Percentiles rank a stretch among this genome's conserved stretches.
Evolutionary conservation across 2,888 invertebrate genomes (phyloP).

Genomic region (Melanotus villosus): DNA sequence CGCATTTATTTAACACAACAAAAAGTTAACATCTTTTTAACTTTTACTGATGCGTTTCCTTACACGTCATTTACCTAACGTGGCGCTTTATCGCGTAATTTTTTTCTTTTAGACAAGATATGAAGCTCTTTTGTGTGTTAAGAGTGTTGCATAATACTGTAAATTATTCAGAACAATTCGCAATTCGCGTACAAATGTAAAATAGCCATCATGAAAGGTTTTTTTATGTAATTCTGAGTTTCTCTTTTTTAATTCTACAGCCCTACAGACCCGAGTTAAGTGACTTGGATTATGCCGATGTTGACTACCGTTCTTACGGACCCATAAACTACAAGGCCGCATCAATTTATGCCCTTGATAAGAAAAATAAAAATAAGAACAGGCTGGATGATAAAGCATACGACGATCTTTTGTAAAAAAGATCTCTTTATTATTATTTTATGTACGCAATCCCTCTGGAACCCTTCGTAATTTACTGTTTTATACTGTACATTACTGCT

Average conservation of each 20-base stretch:
- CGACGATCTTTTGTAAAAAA: constrained; percentile 59
- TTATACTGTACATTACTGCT: constrained; percentile 2
- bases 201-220: constrained; percentile 7
- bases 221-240: background rate
- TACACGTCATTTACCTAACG: constrained; percentile 58
- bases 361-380: constrained; percentile 72
- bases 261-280: constrained; percentile 83
- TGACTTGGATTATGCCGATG: constrained; percentile 92
- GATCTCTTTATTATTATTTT: background rate
- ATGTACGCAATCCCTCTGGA: background rate
- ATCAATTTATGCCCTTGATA: constrained; percentile 84
- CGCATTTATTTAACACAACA: constrained; percentile 20
- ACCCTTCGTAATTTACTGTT: constrained; percentile 5
- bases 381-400: constrained; percentile 60
- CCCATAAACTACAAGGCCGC: constrained; percentile 94
- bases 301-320: constrained; percentile 87
- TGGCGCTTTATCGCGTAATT: constrained; percentile 30
- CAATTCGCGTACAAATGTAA: constrained; percentile 2
- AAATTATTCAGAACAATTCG: constrained; percentile 22
- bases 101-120: constrained; percentile 31
- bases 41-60: constrained; percentile 54
- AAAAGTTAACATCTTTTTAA: constrained; percentile 43
- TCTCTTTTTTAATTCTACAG: constrained; percentile 70
- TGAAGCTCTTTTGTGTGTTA: constrained; percentile 16
- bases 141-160: constrained; percentile 2